phyloP scores from a whole-genome alignment of 2,888 invertebrate genomes.

The Mythimna lalbum region DNA sequence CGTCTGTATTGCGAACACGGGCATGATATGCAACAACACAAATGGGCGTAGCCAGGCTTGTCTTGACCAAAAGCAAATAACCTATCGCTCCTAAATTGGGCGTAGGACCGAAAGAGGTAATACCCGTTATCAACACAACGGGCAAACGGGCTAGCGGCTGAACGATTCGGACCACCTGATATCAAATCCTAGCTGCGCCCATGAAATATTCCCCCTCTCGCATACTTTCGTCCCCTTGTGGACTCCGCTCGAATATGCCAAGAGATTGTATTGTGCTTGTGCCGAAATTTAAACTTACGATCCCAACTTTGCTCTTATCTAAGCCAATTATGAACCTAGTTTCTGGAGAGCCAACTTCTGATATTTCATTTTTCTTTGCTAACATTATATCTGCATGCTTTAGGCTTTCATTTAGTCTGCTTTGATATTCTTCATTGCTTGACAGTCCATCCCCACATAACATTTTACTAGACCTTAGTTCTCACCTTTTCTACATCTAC shows the following conservation, averaged over 20 bases:
- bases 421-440: slow-evolving; percentile 18
- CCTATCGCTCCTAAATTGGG: slow-evolving; percentile 29
- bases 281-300: slow-evolving; percentile 11
- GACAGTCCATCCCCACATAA: slow-evolving; percentile 9
- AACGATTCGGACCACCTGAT: slow-evolving; percentile 14
- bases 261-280: slow-evolving; percentile 47
- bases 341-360: slow-evolving; percentile 4
- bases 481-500: neutral
- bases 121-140: slow-evolving; percentile 27
- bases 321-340: slow-evolving; percentile 2
- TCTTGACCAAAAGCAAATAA: slow-evolving; percentile 37
- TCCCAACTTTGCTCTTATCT: slow-evolving; percentile 17
- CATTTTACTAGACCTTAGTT: neutral
- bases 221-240: slow-evolving; percentile 42
- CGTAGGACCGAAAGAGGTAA: slow-evolving; percentile 47
- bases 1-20: slow-evolving; percentile 73
- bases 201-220: slow-evolving; percentile 43
- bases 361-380: slow-evolving; percentile 18
- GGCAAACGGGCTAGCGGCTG: slow-evolving; percentile 37
- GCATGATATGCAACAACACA: slow-evolving; percentile 58
- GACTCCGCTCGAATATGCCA: slow-evolving; percentile 25
- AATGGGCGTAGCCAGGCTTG: slow-evolving; percentile 60
- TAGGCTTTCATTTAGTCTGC: neutral
- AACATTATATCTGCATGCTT: slow-evolving; percentile 32
- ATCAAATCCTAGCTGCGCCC: slow-evolving; percentile 55